A percentile compares a stretch with the other conserved stretches of the same genome.
These are phyloP conservation scores for Steatocranus sp. DNA, from an alignment of 2,797 vertebrate genomes.

Conservation along the genomic window DNA sequence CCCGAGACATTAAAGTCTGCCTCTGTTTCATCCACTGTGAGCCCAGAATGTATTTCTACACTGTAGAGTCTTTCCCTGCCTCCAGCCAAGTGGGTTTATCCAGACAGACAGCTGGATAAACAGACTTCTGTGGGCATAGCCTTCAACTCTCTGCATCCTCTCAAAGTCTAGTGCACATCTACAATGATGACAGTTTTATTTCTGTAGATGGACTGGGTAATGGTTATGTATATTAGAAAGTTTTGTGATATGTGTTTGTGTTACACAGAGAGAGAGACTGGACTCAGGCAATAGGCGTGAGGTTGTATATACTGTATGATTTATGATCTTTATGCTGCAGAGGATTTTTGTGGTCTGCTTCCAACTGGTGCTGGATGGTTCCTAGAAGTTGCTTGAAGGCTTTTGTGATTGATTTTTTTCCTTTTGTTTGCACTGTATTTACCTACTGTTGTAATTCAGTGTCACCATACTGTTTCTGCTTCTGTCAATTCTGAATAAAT, in stretches of 20 bases:
- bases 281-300: background rate
- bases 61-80: constrained; percentile 21
- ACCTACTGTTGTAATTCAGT: background rate
- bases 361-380: background rate
- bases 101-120: constrained; percentile 70
- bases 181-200: constrained; percentile 31
- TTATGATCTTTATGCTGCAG: background rate
- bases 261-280: background rate
- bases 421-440: background rate
- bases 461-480: background rate
- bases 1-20: constrained; percentile 15
- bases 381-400: background rate
- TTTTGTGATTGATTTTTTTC: background rate
- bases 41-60: constrained; percentile 10
- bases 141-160: constrained; percentile 9
- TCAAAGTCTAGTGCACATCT: constrained; percentile 5
- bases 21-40: constrained; percentile 25
- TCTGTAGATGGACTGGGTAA: constrained; percentile 10
- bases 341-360: background rate
- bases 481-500: background rate
- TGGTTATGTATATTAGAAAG: background rate
- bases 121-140: constrained; percentile 45
- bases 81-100: constrained; percentile 55
- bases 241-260: constrained; percentile 9
- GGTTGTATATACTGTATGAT: background rate